A percentile compares a stretch with the other conserved stretches of the same genome.
phyloP scores from a whole-genome alignment of 1,140 invertebrate species.

The Nephila pilipes region DNA sequence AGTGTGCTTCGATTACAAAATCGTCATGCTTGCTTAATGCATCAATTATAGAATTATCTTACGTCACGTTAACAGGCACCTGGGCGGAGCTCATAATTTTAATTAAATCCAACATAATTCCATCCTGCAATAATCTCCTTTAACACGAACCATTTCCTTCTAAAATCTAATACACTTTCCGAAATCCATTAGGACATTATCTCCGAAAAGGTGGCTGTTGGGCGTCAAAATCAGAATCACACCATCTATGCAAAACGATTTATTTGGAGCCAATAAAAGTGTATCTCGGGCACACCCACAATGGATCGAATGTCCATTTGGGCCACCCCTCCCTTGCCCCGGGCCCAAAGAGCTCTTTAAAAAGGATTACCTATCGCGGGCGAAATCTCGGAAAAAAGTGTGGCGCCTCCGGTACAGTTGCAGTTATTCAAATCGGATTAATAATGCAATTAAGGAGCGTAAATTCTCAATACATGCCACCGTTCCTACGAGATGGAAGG shows the following conservation, averaged over 20 bases:
- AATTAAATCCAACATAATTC: too few relatives aligned
- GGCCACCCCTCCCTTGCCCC: not conserved
- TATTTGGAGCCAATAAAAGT: slow-evolving; percentile 7
- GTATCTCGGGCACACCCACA: not conserved
- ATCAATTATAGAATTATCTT: too few relatives aligned
- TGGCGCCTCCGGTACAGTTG: not conserved
- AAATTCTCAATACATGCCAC: not conserved
- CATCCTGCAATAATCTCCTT: not conserved
- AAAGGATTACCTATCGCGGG: not conserved
- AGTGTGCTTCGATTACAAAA: too few relatives aligned
- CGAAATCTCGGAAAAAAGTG: not conserved
- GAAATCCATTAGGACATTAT: not conserved
- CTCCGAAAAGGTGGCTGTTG: not conserved
- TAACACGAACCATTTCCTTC: not conserved
- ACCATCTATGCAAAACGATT: not conserved
- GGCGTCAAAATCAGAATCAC: not conserved
- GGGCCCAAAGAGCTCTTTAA: not conserved
- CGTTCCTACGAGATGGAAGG: too few relatives aligned
- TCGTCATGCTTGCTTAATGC: too few relatives aligned
- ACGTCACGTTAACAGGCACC: too few relatives aligned
- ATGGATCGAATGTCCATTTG: not conserved
- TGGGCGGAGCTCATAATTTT: too few relatives aligned
- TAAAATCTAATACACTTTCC: not conserved
- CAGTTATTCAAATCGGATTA: slow-evolving; percentile 10
- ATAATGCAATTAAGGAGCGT: not conserved